Evolutionary conservation across 2,888 invertebrate species (phyloP).

Genomic region (Stomorhina lunata): DNA sequence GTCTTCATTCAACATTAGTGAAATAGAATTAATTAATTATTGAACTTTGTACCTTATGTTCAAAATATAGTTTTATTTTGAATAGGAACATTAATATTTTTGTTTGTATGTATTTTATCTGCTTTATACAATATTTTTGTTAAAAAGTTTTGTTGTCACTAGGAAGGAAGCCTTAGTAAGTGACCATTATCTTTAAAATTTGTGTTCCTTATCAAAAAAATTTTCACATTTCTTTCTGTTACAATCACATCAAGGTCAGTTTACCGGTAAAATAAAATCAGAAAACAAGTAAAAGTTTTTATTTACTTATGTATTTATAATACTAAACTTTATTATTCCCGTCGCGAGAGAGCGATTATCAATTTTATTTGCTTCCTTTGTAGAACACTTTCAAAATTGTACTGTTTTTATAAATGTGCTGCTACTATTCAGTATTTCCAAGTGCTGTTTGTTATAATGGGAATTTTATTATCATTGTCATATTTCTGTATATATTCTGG

Average conservation of each 20-base stretch:
- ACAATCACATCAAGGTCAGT: conserved; percentile 35
- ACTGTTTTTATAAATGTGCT: conserved; percentile 36
- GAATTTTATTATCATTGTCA: conserved; percentile 36
- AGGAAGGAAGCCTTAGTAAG: conserved; percentile 10
- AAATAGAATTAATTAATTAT: neutral
- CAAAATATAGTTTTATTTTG: neutral
- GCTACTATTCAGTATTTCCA: conserved; percentile 23
- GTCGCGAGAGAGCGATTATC: neutral
- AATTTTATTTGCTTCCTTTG: conserved; percentile 15
- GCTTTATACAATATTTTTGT: neutral
- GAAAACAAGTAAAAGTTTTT: conserved; percentile 2
- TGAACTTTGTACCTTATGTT: conserved; percentile 33
- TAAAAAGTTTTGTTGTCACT: neutral
- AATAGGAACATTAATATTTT: conserved; percentile 2
- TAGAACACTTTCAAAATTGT: conserved; percentile 41
- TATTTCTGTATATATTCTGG: conserved; percentile 2
- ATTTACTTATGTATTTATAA: neutral
- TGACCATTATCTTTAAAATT: neutral
- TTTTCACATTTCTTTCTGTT: conserved; percentile 1
- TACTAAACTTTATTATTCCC: neutral
- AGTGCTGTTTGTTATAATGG: conserved; percentile 23
- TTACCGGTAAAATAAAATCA: conserved; percentile 37
- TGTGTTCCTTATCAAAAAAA: neutral
- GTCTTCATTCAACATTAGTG: conserved; percentile 31
- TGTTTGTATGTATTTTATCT: neutral